phyloP scores from a whole-genome alignment of 2,113 vertebrate species.

The Grus americana region DNA sequence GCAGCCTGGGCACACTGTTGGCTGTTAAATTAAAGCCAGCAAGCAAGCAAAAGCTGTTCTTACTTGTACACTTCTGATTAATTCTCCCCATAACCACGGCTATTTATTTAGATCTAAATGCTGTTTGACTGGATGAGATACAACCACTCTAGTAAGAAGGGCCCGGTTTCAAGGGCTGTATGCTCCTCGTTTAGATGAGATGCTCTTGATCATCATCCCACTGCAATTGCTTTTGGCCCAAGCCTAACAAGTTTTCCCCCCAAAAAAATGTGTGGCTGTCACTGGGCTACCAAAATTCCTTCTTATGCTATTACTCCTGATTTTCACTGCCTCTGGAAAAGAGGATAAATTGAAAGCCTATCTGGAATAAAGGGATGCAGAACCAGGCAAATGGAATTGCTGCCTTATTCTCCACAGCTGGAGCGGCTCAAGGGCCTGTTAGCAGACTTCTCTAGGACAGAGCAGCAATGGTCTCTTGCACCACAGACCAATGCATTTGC shows the following conservation, averaged over 20 bases:
- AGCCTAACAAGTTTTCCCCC: neutral
- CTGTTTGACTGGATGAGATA: neutral
- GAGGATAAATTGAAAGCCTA: neutral
- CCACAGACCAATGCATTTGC: neutral
- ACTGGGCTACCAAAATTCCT: neutral
- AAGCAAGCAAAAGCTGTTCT: neutral
- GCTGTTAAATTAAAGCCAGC: neutral
- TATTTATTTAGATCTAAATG: neutral
- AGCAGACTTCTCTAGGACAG: neutral
- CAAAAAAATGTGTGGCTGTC: neutral
- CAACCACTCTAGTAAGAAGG: neutral
- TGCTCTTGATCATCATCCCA: neutral
- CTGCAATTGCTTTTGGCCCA: neutral
- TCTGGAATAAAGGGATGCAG: neutral
- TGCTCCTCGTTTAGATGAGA: accelerated
- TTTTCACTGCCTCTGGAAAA: neutral
- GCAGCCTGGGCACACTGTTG: neutral
- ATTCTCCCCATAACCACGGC: neutral
- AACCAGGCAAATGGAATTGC: neutral
- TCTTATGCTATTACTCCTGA: neutral
- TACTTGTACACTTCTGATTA: neutral
- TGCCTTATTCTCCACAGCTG: neutral
- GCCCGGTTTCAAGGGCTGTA: neutral
- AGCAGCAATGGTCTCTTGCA: neutral
- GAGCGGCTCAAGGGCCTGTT: neutral